Conservation (phyloP, 2,797 vertebrate species). For the Discoglossus pictus region DNA sequence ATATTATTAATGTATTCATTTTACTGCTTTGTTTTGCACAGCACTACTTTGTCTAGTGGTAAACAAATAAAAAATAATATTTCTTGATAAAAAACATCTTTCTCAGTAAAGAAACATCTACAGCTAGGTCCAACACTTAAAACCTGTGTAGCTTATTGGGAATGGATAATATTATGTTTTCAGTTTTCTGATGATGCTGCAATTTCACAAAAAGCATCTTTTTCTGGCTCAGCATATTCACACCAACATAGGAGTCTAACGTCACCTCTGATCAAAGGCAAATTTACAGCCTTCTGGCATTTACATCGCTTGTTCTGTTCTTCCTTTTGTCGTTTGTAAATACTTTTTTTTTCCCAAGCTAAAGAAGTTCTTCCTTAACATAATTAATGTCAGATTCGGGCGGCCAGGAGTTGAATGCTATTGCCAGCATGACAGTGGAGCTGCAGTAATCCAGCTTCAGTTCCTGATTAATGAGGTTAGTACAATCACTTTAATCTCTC, state of each 20-base stretch:
- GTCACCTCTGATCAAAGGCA: not conserved
- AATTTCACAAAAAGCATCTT: not conserved
- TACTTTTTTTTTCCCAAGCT: not conserved
- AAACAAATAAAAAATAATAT: no score
- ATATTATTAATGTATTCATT: no score
- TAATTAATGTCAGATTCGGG: constrained; percentile 80
- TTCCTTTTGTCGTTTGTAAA: not conserved
- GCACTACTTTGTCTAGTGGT: no score
- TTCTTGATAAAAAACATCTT: no score
- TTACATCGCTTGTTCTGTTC: constrained; percentile 7
- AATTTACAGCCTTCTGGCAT: not conserved
- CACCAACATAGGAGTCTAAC: constrained; percentile 1
- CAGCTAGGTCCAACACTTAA: no score
- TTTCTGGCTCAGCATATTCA: not conserved
- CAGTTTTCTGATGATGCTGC: not conserved
- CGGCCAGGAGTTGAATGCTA: constrained; percentile 95
- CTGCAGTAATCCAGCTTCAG: constrained; percentile 96
- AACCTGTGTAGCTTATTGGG: no score
- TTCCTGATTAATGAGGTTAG: constrained; percentile 98
- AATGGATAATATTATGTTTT: no score
- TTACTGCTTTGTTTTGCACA: no score
- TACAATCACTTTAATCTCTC: constrained; percentile 49
- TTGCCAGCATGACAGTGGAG: constrained; percentile 94
- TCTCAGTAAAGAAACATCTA: no score
- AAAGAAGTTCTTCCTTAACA: constrained; percentile 78